phyloP scores from a whole-genome alignment of 1,140 invertebrate genomes.

The Tenebrio molitor region DNA sequence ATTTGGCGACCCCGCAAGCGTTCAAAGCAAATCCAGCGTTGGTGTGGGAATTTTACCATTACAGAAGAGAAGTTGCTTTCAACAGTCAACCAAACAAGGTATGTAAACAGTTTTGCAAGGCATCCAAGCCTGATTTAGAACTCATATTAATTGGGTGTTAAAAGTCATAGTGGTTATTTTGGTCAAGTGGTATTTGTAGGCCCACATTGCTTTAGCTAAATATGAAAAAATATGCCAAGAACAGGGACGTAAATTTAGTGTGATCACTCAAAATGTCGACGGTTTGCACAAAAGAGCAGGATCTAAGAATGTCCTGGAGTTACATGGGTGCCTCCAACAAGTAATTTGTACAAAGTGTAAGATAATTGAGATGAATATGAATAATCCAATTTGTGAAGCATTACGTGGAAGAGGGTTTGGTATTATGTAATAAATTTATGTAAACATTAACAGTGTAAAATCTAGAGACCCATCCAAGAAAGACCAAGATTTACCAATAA shows the following conservation, averaged over 20 bases:
- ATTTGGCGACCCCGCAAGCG: slow-evolving; percentile 69
- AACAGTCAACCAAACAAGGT: slow-evolving; percentile 70
- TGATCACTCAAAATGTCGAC: slow-evolving; percentile 96
- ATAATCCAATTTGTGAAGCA: slow-evolving; percentile 86
- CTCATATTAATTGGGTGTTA: too few relatives aligned
- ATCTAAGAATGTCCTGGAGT: slow-evolving; percentile 83
- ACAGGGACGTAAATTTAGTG: slow-evolving; percentile 74
- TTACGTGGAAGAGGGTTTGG: slow-evolving; percentile 72
- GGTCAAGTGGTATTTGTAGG: too few relatives aligned
- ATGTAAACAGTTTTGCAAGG: too few relatives aligned
- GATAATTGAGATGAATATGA: slow-evolving; percentile 76
- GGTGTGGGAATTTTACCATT: slow-evolving; percentile 75
- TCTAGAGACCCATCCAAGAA: slow-evolving; percentile 63
- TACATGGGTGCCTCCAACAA: slow-evolving; percentile 91
- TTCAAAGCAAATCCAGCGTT: slow-evolving; percentile 69
- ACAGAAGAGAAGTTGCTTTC: slow-evolving; percentile 70
- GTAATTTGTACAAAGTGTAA: slow-evolving; percentile 87
- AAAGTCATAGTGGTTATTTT: too few relatives aligned
- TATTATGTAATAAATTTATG: too few relatives aligned
- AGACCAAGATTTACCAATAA: slow-evolving; percentile 68
- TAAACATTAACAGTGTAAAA: too few relatives aligned
- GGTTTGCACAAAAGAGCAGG: slow-evolving; percentile 88
- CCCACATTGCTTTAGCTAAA: slow-evolving; percentile 84
- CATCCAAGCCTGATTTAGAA: too few relatives aligned
- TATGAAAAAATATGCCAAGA: slow-evolving; percentile 76